phyloP scores from a whole-genome alignment of 2,113 vertebrate genomes.

The Eudorcas thomsonii region DNA sequence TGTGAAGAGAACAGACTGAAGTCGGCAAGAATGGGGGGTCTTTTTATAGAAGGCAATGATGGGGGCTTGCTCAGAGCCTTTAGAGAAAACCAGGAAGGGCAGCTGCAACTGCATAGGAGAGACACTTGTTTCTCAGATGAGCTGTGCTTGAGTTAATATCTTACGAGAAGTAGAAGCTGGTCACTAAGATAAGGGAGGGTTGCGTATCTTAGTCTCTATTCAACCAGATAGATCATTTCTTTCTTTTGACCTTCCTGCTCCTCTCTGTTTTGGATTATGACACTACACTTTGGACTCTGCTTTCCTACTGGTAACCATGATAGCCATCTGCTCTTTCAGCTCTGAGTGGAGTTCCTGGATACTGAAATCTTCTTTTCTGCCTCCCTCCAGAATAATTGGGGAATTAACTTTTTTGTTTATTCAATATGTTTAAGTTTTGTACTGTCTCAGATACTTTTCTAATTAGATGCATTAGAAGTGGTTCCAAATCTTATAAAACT shows the following conservation, averaged over 20 bases:
- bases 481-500: background rate
- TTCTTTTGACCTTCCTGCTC: background rate
- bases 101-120: background rate
- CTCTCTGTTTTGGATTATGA: background rate
- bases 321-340: background rate
- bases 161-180: background rate
- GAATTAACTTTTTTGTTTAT: background rate
- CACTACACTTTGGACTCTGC: background rate
- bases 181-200: background rate
- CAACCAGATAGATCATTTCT: background rate
- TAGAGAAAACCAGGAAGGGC: background rate
- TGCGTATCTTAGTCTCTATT: background rate
- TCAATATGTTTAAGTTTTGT: background rate
- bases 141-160: background rate
- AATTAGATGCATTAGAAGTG: background rate
- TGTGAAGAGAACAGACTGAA: background rate
- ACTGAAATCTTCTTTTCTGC: background rate
- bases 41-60: background rate
- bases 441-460: background rate
- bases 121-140: background rate
- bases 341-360: background rate
- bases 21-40: background rate
- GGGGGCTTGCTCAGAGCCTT: background rate
- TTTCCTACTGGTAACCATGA: background rate
- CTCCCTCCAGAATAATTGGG: background rate